phyloP scores from a whole-genome alignment of 1,140 invertebrate species.

The Scaptodrosophila lebanonensis region DNA sequence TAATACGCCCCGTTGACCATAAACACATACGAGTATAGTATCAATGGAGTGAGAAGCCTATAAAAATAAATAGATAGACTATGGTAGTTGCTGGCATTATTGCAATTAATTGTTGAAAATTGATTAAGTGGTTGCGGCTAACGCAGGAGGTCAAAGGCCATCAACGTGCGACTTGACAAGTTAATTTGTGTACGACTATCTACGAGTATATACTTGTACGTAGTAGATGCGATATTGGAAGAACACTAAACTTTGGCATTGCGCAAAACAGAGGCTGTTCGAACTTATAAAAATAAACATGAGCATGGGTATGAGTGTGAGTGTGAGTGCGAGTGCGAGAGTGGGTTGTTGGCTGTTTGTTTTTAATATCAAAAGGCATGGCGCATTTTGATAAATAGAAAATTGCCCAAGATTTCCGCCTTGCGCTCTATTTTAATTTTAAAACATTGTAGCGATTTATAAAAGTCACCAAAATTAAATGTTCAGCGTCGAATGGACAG shows the following conservation, averaged over 20 bases:
- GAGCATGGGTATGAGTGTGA: too few relatives aligned
- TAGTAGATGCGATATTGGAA: slow-evolving; percentile 18
- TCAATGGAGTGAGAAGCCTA: slow-evolving; percentile 31
- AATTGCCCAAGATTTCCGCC: slow-evolving; percentile 7
- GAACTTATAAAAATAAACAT: slow-evolving; percentile 41
- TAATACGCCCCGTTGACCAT: slow-evolving; percentile 72
- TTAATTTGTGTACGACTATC: slow-evolving; percentile 52
- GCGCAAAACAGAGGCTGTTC: slow-evolving; percentile 18
- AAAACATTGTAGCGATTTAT: slow-evolving; percentile 72
- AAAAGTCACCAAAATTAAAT: slow-evolving; percentile 71
- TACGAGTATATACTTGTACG: slow-evolving; percentile 22
- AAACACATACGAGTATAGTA: slow-evolving; percentile 57
- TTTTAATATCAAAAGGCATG: slow-evolving; percentile 35
- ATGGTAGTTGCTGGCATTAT: slow-evolving; percentile 7
- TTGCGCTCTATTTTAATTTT: slow-evolving; percentile 18
- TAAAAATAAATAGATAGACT: slow-evolving; percentile 42
- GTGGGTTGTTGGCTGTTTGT: neutral
- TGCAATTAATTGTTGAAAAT: slow-evolving; percentile 68
- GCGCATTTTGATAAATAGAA: slow-evolving; percentile 48
- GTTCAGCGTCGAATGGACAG: slow-evolving; percentile 53
- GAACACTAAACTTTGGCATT: slow-evolving; percentile 51
- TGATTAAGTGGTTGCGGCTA: slow-evolving; percentile 54
- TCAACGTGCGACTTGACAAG: slow-evolving; percentile 68
- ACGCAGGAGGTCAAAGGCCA: slow-evolving; percentile 64
- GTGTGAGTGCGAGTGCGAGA: too few relatives aligned